Conservation (phyloP, 2,797 vertebrate species). For the Phoeniculus purpureus region DNA sequence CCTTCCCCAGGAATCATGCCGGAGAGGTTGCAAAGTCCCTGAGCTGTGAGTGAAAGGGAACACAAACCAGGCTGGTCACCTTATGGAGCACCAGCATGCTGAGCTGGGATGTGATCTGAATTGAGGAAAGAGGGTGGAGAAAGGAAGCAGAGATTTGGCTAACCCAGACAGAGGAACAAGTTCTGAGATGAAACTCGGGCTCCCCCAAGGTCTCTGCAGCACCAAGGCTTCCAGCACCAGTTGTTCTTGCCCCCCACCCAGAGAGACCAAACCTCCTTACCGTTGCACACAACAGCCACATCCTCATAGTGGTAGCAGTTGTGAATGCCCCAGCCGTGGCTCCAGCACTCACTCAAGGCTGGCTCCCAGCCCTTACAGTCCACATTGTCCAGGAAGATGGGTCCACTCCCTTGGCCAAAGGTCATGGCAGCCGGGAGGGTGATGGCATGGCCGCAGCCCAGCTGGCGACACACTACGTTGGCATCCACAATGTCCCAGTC, state of each 20-base stretch:
- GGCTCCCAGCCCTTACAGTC: conserved; percentile 89
- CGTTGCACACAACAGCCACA: conserved; percentile 88
- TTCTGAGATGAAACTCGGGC: background rate
- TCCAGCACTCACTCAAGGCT: conserved; percentile 87
- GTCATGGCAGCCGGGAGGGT: conserved; percentile 82
- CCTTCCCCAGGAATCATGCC: background rate
- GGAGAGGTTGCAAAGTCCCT: background rate
- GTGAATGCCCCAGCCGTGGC: conserved; percentile 92
- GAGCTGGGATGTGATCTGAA: background rate
- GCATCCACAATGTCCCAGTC: conserved; percentile 97
- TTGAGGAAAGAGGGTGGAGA: background rate
- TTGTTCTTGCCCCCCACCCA: background rate
- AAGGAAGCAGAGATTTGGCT: background rate
- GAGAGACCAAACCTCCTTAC: conserved; percentile 67
- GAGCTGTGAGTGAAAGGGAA: background rate
- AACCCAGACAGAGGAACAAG: background rate
- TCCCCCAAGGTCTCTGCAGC: background rate
- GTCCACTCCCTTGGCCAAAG: conserved; percentile 88
- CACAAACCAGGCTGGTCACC: background rate
- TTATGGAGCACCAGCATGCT: background rate
- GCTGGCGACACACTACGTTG: conserved; percentile 91
- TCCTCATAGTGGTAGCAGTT: conserved; percentile 99
- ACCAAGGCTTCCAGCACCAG: background rate
- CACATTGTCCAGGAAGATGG: conserved; percentile 93
- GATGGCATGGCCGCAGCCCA: conserved; percentile 87